Conservation (phyloP, 2,113 vertebrate species). For the Leptodactylus fuscus region DNA sequence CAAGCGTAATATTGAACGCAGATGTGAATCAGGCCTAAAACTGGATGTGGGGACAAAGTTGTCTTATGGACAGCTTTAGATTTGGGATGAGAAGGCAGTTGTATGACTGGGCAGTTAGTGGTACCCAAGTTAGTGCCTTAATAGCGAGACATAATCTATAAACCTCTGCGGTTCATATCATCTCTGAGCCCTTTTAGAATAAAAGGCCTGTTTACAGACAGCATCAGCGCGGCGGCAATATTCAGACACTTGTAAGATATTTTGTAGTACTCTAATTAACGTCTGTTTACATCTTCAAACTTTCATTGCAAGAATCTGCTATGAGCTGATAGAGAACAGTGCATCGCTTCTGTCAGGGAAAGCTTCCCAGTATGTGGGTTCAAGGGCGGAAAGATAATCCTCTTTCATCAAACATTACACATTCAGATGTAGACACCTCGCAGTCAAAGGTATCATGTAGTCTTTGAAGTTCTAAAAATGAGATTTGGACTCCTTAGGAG, state of each 20-base stretch:
- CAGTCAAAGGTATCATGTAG: slow-evolving; percentile 62
- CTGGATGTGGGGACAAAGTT: too few species aligned
- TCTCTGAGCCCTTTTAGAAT: too few species aligned
- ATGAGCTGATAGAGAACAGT: slow-evolving; percentile 5
- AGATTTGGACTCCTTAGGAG: slow-evolving; percentile 62
- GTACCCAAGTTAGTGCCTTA: too few species aligned
- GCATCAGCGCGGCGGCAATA: not conserved
- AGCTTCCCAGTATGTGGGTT: slow-evolving; percentile 59
- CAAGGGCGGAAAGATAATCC: slow-evolving; percentile 65
- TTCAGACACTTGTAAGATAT: not conserved
- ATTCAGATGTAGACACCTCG: slow-evolving; percentile 60
- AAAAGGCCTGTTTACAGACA: not conserved
- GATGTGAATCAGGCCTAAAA: too few species aligned
- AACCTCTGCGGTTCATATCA: too few species aligned
- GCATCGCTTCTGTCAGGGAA: slow-evolving; percentile 17
- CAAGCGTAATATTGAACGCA: too few species aligned
- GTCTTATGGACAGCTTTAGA: too few species aligned
- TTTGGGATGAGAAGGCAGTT: too few species aligned
- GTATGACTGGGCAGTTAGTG: too few species aligned
- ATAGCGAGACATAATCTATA: too few species aligned
- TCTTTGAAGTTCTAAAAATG: slow-evolving; percentile 65
- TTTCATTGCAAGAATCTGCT: slow-evolving; percentile 32
- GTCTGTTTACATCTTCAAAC: slow-evolving; percentile 23
- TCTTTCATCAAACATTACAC: slow-evolving; percentile 64
- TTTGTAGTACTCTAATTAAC: not conserved